Evolutionary conservation across 2,797 vertebrate species (phyloP).

Genomic region (Intellagama lesueurii): DNA sequence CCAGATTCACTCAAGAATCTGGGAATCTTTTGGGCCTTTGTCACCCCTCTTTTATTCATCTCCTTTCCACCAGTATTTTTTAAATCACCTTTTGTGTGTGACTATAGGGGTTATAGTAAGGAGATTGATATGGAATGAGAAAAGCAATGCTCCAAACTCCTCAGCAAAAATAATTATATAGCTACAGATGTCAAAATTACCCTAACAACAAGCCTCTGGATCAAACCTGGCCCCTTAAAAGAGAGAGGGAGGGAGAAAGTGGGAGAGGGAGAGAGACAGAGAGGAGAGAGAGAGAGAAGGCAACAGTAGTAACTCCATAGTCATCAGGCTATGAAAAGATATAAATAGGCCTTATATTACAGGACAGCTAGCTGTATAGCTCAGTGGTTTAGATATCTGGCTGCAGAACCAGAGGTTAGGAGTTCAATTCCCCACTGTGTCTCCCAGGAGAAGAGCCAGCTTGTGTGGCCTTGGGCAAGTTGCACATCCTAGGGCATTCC

Average conservation of each 20-base stretch:
- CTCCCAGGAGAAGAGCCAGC: no score
- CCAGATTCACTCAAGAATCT: background rate
- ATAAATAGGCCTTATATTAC: background rate
- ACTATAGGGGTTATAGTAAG: background rate
- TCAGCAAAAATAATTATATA: slow-evolving; percentile 4
- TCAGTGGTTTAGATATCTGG: no score
- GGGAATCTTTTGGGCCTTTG: background rate
- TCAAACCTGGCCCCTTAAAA: background rate
- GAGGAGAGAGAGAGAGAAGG: slow-evolving; percentile 1
- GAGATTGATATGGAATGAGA: background rate
- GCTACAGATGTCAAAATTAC: background rate
- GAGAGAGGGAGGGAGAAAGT: no score
- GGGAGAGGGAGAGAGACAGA: no score
- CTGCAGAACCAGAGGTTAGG: no score
- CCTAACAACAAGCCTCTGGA: background rate
- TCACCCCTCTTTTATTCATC: background rate
- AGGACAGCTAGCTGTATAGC: background rate
- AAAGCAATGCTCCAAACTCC: background rate
- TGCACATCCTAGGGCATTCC: no score
- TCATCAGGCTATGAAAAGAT: background rate
- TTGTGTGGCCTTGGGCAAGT: no score
- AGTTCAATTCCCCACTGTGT: no score
- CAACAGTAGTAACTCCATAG: background rate
- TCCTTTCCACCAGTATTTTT: background rate
- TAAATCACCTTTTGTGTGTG: background rate